phyloP scores from a whole-genome alignment of 1,140 invertebrate species.

The Wasmannia auropunctata region DNA sequence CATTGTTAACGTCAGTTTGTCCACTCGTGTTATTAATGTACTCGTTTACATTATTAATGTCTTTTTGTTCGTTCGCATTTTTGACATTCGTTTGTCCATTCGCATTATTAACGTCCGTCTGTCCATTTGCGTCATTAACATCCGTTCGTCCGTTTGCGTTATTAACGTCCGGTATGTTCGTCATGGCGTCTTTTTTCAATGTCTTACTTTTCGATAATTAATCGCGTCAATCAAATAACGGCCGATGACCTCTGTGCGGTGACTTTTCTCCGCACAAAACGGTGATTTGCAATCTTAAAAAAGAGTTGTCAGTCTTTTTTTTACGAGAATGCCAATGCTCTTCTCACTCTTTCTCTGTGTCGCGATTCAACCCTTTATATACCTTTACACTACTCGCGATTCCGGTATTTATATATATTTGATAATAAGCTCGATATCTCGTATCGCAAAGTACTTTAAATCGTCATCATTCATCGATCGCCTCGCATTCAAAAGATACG shows the following conservation, averaged over 20 bases:
- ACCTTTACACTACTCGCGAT: background rate
- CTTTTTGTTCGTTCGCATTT: background rate
- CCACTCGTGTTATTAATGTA: background rate
- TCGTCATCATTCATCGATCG: conserved; percentile 16
- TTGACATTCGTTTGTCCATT: background rate
- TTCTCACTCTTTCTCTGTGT: background rate
- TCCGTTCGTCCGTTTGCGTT: background rate
- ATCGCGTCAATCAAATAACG: background rate
- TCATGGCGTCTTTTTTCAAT: background rate
- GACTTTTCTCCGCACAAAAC: background rate
- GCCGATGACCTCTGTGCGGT: background rate
- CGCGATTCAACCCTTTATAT: background rate
- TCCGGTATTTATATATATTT: conserved; percentile 11
- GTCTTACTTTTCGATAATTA: background rate
- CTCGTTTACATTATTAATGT: background rate
- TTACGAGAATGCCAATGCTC: background rate
- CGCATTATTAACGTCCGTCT: background rate
- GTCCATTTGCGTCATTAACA: background rate
- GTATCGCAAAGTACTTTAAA: conserved; percentile 22
- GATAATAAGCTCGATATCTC: conserved; percentile 27
- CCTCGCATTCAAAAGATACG: background rate
- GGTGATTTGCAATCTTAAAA: background rate
- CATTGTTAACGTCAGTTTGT: background rate
- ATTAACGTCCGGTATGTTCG: background rate
- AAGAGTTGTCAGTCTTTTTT: background rate